These are phyloP conservation scores for Alcedo quadribrachys DNA, from an alignment of 2,797 vertebrate species.

Conservation along the genomic window DNA sequence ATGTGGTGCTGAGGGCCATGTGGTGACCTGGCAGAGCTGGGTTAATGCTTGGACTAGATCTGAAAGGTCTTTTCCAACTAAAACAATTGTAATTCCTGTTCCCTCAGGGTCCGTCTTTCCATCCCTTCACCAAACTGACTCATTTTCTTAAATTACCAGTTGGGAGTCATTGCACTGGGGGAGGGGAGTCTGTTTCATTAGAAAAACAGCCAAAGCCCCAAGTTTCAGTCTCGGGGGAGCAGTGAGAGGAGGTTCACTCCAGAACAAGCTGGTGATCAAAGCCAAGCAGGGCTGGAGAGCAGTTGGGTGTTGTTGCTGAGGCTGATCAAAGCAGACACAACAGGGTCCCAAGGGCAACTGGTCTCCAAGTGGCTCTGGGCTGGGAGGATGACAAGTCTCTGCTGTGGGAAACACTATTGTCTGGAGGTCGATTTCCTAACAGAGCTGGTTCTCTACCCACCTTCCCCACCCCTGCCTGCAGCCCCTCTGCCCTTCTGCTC, in stretches of 20 bases:
- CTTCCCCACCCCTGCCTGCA: neutral
- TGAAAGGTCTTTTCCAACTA: neutral
- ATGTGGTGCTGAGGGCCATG: neutral
- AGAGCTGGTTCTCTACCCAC: neutral
- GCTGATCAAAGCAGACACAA: neutral
- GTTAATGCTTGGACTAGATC: neutral
- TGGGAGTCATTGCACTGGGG: neutral
- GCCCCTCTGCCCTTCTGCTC: neutral
- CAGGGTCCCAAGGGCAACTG: neutral
- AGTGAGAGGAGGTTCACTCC: neutral
- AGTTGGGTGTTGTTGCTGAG: neutral
- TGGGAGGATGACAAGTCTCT: neutral
- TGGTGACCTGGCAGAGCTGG: neutral
- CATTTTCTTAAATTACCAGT: neutral
- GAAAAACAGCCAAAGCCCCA: neutral
- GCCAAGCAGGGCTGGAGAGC: accelerated
- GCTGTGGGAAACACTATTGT: neutral
- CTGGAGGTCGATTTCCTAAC: neutral
- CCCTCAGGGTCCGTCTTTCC: neutral
- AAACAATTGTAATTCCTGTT: neutral
- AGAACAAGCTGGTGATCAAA: neutral
- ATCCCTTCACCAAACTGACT: neutral
- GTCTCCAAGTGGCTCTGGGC: neutral
- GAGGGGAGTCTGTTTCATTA: neutral
- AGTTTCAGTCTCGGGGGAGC: neutral